Evolutionary conservation across 1,140 invertebrate genomes (phyloP).

Genomic region (Drosophila lacertosa): DNA sequence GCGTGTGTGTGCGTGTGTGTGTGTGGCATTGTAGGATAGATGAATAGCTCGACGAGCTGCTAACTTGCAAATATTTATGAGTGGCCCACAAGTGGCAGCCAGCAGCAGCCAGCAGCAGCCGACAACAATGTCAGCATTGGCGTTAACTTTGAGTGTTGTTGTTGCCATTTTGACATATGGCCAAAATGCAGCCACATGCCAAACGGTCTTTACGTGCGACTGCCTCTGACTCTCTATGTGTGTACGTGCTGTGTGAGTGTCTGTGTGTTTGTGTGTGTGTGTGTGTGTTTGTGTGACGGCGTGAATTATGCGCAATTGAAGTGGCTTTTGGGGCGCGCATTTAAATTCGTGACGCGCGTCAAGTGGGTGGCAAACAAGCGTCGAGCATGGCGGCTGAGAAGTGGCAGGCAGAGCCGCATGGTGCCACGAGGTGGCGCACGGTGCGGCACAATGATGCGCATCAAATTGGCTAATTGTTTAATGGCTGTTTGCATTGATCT

Average conservation of each 20-base stretch:
- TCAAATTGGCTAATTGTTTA: constrained; percentile 81
- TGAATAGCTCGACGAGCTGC: constrained; percentile 81
- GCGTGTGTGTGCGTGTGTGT: constrained; percentile 22
- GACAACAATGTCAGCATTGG: constrained; percentile 62
- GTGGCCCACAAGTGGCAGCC: constrained; percentile 76
- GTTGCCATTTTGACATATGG: constrained; percentile 81
- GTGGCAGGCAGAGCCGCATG: neutral
- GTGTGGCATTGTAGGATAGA: constrained; percentile 61
- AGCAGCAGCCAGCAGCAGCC: constrained; percentile 44
- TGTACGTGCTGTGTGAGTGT: constrained; percentile 19
- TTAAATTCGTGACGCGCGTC: constrained; percentile 76
- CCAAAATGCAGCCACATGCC: constrained; percentile 77
- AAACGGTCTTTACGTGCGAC: constrained; percentile 54
- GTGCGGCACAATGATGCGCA: constrained; percentile 68
- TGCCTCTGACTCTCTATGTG: constrained; percentile 19
- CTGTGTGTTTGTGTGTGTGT: constrained; percentile 17
- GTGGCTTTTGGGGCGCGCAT: constrained; percentile 76
- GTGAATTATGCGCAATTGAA: constrained; percentile 80
- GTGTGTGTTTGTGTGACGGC: constrained; percentile 43
- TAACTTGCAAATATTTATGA: constrained; percentile 83
- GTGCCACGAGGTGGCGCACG: neutral
- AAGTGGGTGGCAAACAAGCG: constrained; percentile 75
- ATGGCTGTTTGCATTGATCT: constrained; percentile 81
- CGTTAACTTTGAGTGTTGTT: constrained; percentile 72
- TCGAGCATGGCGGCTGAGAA: constrained; percentile 17